Evolutionary conservation across 1,140 invertebrate genomes (phyloP).

Genomic region (Harlomillsia oculata): DNA sequence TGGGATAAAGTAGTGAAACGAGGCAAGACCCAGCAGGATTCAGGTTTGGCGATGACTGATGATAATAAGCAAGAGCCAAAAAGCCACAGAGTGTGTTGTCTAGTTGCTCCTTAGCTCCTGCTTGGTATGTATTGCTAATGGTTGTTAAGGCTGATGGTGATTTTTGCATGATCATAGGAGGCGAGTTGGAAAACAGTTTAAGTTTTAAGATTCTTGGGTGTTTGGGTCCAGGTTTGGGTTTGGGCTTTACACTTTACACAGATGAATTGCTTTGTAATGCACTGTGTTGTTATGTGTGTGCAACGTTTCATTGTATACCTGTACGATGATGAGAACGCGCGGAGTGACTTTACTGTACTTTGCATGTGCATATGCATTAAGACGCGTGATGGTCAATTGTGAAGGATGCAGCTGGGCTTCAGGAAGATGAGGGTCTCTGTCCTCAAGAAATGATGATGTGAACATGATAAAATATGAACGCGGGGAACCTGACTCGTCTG

Average conservation of each 20-base stretch:
- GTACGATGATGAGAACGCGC: too few species aligned
- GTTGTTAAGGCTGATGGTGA: background rate
- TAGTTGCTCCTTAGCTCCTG: background rate
- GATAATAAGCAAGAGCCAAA: slow-evolving; percentile 4
- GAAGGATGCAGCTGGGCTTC: background rate
- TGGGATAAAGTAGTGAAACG: background rate
- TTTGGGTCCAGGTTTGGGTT: background rate
- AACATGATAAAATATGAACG: slow-evolving; percentile 11
- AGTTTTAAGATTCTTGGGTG: too few species aligned
- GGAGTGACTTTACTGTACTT: background rate
- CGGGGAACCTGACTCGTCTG: slow-evolving; percentile 15
- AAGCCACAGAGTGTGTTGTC: background rate
- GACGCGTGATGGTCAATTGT: background rate
- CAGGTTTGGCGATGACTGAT: slow-evolving; percentile 22
- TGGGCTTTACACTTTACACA: background rate
- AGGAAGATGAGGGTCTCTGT: too few species aligned
- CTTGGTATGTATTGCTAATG: background rate
- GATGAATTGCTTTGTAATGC: too few species aligned
- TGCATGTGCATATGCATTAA: background rate
- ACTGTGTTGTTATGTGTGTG: too few species aligned
- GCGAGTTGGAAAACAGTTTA: too few species aligned
- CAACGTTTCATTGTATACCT: too few species aligned
- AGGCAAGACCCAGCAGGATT: slow-evolving; percentile 1
- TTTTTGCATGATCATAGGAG: slow-evolving; percentile 13
- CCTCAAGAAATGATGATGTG: background rate